Evolutionary conservation across 2,888 invertebrate species (phyloP), one percentile per base, ranked within the genome.

Genomic region (Exocentrus adspersus): DNA sequence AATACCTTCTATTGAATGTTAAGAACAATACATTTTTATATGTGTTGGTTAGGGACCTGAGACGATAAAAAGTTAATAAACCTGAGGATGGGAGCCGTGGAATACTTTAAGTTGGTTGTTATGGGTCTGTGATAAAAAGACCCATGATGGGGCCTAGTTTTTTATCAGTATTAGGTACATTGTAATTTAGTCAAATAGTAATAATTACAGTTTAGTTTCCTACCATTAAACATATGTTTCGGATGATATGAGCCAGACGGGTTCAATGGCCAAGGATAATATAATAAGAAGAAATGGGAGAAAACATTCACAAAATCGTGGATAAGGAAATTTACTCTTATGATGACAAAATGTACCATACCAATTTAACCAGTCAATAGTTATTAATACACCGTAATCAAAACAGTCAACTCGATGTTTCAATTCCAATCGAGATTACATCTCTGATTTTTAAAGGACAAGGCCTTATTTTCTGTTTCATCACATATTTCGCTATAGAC

Each of bases 171-270:
- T n/a, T n/a, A n/a, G n/a, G n/a, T n/a, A n/a, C n/a, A n/a, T 54
- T 43, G 42, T 54, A 42, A 54, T 54, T 42, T 21, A n/a, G 41
- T n/a, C 17, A 21, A 28, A 43, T 28, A n/a, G 28, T 43, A 28
- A 24, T 43, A 43, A 16, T 6, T 24, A 43, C 24, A 16, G 43
- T 37, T 43, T 41, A 62, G 42, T 54, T 43, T 54, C 53, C 24
- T 42, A 50, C 21, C 30, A 30, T 51, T 10, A 56, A 64, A 60
- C 64, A 21, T n/a, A n/a, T 60, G 62, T 53, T 59, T 64, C 41
- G 20, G 32, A 24, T 60, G 19, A 54, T 53, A 30, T 59, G 28
- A 48, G 17, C 60, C 56, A 60, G 64, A 56, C 51, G 50, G 24
- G 48, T 20, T 14, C 12, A 37, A 42, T 16, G 14, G 2, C 10